These are phyloP conservation scores for Trichosurus vulpecula DNA, from an alignment of 2,797 vertebrate genomes.

Conservation along the genomic window DNA sequence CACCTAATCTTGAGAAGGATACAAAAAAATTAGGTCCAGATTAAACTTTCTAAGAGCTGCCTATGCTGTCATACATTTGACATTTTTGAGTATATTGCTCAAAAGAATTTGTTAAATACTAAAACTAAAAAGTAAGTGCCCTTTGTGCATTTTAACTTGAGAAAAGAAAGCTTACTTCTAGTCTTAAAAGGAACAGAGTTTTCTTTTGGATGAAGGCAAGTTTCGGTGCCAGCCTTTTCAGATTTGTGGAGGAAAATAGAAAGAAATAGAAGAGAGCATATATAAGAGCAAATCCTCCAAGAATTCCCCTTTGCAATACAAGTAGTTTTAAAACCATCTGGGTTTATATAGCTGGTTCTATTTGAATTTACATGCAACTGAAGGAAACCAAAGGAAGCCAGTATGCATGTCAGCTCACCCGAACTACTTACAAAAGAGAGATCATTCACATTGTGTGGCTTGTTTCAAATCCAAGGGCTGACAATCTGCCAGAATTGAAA, in stretches of 20 bases:
- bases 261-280: not conserved
- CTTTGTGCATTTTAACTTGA: conserved; percentile 3
- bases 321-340: conserved; percentile 63
- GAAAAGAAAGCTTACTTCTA: conserved; percentile 19
- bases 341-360: conserved; percentile 24
- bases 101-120: not conserved
- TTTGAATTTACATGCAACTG: conserved; percentile 69
- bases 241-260: conserved; percentile 17
- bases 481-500: conserved; percentile 70
- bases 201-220: not conserved
- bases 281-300: conserved; percentile 32
- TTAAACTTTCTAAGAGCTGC: not conserved
- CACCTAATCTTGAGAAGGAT: not conserved
- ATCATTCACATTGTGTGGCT: conserved; percentile 71
- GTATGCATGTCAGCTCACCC: conserved; percentile 63
- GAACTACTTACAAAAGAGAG: conserved; percentile 59
- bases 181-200: not conserved
- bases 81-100: conserved; percentile 12
- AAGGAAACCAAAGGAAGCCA: conserved; percentile 67
- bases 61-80: not conserved
- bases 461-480: conserved; percentile 73
- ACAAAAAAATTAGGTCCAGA: not conserved
- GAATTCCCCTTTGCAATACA: conserved; percentile 51
- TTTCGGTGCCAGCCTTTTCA: conserved; percentile 15
- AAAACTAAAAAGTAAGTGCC: not conserved